Conservation (phyloP, 2,113 vertebrate species). For the Mungos mungo region DNA sequence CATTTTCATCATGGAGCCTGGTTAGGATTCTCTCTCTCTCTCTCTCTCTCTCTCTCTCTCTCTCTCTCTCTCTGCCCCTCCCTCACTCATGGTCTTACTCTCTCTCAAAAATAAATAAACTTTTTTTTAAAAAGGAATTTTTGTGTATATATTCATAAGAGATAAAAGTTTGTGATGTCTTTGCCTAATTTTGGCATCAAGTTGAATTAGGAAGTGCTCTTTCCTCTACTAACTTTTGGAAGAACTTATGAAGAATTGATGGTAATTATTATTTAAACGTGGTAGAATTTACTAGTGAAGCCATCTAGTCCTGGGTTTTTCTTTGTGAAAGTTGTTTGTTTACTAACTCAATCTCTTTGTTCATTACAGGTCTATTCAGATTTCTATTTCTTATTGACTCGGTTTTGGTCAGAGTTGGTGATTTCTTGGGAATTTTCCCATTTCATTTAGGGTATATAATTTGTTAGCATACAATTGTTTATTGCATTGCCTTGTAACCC, state of each 20-base stretch:
- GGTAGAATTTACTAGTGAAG: background rate
- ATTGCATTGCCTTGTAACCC: background rate
- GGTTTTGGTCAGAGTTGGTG: background rate
- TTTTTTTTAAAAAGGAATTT: background rate
- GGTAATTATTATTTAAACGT: background rate
- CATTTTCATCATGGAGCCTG: no score
- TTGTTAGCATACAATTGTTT: background rate
- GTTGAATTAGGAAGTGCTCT: background rate
- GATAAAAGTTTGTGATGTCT: background rate
- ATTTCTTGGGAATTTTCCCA: background rate
- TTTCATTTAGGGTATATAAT: background rate
- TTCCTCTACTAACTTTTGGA: background rate
- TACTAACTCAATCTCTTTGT: background rate
- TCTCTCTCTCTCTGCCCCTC: no score
- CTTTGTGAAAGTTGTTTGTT: background rate
- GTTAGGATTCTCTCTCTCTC: no score
- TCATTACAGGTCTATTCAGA: background rate
- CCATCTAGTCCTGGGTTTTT: background rate
- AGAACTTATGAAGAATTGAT: background rate
- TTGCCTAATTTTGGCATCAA: background rate
- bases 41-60: no score
- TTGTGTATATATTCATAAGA: background rate
- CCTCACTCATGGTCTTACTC: no score
- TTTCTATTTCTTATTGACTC: background rate
- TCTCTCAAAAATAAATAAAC: no score